These are phyloP conservation scores for Drosophila bocki DNA, from an alignment of 1,140 invertebrate genomes.

Conservation along the genomic window DNA sequence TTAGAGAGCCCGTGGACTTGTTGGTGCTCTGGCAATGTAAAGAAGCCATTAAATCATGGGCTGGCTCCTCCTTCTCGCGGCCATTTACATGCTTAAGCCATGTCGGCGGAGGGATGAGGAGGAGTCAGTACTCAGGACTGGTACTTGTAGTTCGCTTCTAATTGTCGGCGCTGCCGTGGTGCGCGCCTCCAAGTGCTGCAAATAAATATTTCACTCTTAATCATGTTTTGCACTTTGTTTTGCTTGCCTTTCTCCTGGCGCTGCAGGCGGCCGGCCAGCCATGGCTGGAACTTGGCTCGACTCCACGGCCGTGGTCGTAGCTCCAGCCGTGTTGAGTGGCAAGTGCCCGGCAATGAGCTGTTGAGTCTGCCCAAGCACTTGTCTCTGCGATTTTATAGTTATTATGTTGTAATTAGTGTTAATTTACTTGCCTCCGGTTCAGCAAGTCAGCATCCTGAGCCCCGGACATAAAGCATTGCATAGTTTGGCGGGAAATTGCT, in stretches of 20 bases:
- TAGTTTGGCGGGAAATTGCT: constrained; percentile 23
- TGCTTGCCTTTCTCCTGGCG: constrained; percentile 56
- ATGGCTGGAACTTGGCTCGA: constrained; percentile 38
- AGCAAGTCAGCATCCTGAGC: constrained; percentile 29
- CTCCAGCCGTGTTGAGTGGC: constrained; percentile 50
- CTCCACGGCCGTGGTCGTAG: constrained; percentile 35
- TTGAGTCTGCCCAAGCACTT: constrained; percentile 71
- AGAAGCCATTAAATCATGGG: constrained; percentile 70
- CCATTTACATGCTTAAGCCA: constrained; percentile 78
- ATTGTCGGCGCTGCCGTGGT: constrained; percentile 72
- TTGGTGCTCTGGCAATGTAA: constrained; percentile 40
- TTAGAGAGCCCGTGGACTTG: constrained; percentile 39
- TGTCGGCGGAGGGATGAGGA: constrained; percentile 39
- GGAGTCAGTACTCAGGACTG: constrained; percentile 3
- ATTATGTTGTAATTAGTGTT: constrained; percentile 80
- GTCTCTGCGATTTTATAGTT: constrained; percentile 76
- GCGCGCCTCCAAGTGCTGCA: constrained; percentile 75
- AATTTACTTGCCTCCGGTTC: constrained; percentile 62
- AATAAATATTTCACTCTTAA: constrained; percentile 83
- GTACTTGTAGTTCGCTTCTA: constrained; percentile 63
- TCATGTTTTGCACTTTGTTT: constrained; percentile 75
- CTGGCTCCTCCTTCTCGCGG: constrained; percentile 29
- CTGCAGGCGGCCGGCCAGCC: constrained; percentile 55
- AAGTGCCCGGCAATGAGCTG: constrained; percentile 70
- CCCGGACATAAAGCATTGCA: constrained; percentile 48